Percentiles rank a stretch among this genome's conserved stretches.
Conservation (phyloP, 1,140 invertebrate species). For the Nasonia vitripennis region DNA sequence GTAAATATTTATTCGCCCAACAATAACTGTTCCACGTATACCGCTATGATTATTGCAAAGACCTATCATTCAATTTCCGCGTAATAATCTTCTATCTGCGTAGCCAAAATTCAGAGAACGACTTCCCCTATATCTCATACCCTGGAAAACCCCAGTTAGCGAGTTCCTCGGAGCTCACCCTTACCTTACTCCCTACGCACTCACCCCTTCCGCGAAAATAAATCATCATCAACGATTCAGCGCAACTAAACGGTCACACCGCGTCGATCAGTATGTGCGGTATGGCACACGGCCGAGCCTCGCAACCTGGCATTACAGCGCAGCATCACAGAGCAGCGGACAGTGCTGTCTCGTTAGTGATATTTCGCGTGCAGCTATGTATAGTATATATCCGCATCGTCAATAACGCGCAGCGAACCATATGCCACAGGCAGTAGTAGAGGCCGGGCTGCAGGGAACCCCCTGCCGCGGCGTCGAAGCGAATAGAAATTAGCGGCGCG, state of each 20-base stretch:
- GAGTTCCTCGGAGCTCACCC: too few relatives aligned
- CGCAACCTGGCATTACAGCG: not conserved
- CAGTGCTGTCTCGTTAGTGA: constrained; percentile 41
- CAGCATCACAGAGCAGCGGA: not conserved
- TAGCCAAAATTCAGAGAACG: not conserved
- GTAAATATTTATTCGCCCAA: too few relatives aligned
- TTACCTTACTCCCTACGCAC: too few relatives aligned
- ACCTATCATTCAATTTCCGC: too few relatives aligned
- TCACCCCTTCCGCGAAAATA: too few relatives aligned
- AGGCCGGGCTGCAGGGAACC: not conserved
- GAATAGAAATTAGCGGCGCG: constrained; percentile 53
- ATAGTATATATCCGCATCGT: not conserved
- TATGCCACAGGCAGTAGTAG: constrained; percentile 1
- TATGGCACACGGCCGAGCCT: not conserved
- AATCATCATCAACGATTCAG: too few relatives aligned
- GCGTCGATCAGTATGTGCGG: not conserved
- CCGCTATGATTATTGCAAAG: too few relatives aligned
- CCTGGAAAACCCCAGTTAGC: too few relatives aligned
- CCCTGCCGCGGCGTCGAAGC: not conserved
- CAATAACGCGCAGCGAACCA: constrained; percentile 13
- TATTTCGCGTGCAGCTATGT: constrained; percentile 12
- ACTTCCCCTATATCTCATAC: not conserved
- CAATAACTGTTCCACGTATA: too few relatives aligned
- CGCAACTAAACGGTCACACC: too few relatives aligned
- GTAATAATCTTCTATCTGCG: too few relatives aligned